phyloP scores from a whole-genome alignment of 1,140 invertebrate species.

The Apis dorsata region DNA sequence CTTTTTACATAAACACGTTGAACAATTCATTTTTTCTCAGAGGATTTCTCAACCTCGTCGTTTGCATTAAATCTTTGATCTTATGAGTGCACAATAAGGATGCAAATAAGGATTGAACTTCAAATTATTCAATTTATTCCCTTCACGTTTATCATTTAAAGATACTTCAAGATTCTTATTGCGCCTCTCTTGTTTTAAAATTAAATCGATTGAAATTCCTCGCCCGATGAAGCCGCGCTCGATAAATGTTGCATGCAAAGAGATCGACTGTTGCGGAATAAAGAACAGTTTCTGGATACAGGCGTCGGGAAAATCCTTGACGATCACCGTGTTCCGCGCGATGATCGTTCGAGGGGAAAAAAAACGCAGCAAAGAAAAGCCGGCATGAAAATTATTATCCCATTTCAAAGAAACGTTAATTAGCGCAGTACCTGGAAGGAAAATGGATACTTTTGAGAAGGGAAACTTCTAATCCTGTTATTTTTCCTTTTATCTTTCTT shows the following conservation, averaged over 20 bases:
- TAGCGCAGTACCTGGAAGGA: slow-evolving; percentile 32
- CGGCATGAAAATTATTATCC: slow-evolving; percentile 51
- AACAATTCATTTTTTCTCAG: slow-evolving; percentile 9
- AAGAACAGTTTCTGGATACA: slow-evolving; percentile 36
- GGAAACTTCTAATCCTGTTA: slow-evolving; percentile 5
- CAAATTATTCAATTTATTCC: neutral
- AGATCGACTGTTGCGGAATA: neutral
- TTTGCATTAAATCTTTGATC: neutral
- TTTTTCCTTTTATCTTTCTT: neutral
- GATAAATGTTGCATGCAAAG: neutral
- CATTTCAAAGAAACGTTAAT: slow-evolving; percentile 44
- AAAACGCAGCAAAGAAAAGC: slow-evolving; percentile 49
- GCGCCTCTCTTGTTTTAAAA: neutral
- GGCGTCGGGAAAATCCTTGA: slow-evolving; percentile 53
- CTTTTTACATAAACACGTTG: neutral
- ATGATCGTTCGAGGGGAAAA: slow-evolving; percentile 34
- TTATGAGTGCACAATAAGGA: neutral
- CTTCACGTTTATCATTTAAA: neutral
- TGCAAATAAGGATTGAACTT: no score
- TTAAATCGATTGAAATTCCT: neutral
- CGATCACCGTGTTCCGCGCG: neutral
- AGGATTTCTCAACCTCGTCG: no score
- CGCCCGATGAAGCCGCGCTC: neutral
- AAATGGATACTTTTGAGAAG: slow-evolving; percentile 33
- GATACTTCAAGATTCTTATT: neutral